Evolutionary conservation across 1,140 invertebrate genomes (phyloP), one percentile per base, ranked within the genome.

Genomic region (Pararge aegeria): DNA sequence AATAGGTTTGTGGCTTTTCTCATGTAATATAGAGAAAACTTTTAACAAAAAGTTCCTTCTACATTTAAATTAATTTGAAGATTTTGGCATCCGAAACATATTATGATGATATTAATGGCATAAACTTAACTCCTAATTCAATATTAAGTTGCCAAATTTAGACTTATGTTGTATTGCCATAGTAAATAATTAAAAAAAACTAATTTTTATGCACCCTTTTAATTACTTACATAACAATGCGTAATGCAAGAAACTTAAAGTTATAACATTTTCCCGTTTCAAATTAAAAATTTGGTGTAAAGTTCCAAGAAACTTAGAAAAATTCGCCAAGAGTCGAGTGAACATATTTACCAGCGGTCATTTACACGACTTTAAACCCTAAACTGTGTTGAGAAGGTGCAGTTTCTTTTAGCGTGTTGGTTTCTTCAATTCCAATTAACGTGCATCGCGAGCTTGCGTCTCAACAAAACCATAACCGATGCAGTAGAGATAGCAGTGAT

Each of bases 391-490:
- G 4, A 46, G 10, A 46, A 46, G 42, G 4, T 46, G 12, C 4
- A 46, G 10, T 20, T 46, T 20, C 16, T 20, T 20, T 46, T 46
- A 19, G 10, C 18, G 4, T 12, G 5, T 40, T 4, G 5, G 4
- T 7, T n/a, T 20, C 1, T 46, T 46, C 6, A 46, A 12, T 42
- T 42, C 52, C 37, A 54, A 54, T 54, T 42, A 54, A 24, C 13
- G 21, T 54, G 37, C 51, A 21, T 34, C 20, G 51, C 52, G 37
- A 54, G 40, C 40, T 9, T 46, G 40, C 16, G 19, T 46, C 18
- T 24, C 30, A 55, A 55, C 40, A 44, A 44, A 55, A 44, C 38
- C 30, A 54, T 55, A 44, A 55, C 53, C 42, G 24, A 55, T 44
- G 40, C 27, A 27, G 53, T 29, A 40, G 38, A 55, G 53, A 55